A percentile compares a stretch with the other conserved stretches of the same genome.
phyloP scores from a whole-genome alignment of 2,797 vertebrate genomes.

The Aselliscus stoliczkanus region DNA sequence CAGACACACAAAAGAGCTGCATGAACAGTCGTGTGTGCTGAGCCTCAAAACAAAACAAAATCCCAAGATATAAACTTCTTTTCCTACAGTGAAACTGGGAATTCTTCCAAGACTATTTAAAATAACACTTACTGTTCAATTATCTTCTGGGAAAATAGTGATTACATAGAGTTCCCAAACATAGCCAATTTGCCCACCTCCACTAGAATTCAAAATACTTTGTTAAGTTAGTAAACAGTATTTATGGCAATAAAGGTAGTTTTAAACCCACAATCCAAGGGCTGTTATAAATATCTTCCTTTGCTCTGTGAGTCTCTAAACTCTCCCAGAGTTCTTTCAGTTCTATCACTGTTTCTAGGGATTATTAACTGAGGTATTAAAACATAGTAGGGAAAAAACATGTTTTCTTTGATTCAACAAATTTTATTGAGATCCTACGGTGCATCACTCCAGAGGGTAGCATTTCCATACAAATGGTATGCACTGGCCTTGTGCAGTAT shows the following conservation, averaged over 20 bases:
- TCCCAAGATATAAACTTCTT: slow-evolving; percentile 22
- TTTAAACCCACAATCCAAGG: slow-evolving; percentile 39
- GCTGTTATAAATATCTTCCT: slow-evolving; percentile 35
- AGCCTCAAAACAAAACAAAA: slow-evolving; percentile 24
- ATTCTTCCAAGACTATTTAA: slow-evolving; percentile 56
- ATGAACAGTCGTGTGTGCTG: neutral
- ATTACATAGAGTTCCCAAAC: slow-evolving; percentile 46
- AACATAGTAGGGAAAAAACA: neutral
- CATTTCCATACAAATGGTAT: neutral
- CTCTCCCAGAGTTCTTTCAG: neutral
- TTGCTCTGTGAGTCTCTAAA: neutral
- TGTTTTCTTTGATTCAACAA: neutral
- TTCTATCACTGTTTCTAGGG: neutral
- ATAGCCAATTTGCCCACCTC: slow-evolving; percentile 60
- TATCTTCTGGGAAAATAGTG: slow-evolving; percentile 65
- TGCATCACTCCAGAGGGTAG: neutral
- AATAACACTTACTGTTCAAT: slow-evolving; percentile 63
- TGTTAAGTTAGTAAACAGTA: slow-evolving; percentile 49
- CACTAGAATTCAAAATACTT: slow-evolving; percentile 41
- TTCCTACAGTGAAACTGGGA: slow-evolving; percentile 53
- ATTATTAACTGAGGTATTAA: neutral
- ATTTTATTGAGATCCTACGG: neutral
- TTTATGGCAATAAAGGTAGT: slow-evolving; percentile 32
- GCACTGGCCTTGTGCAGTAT: neutral
- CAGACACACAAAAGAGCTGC: neutral